These are phyloP conservation scores for Habroteleia sp. DNA, from an alignment of 2,888 invertebrate species.

Conservation along the genomic window DNA sequence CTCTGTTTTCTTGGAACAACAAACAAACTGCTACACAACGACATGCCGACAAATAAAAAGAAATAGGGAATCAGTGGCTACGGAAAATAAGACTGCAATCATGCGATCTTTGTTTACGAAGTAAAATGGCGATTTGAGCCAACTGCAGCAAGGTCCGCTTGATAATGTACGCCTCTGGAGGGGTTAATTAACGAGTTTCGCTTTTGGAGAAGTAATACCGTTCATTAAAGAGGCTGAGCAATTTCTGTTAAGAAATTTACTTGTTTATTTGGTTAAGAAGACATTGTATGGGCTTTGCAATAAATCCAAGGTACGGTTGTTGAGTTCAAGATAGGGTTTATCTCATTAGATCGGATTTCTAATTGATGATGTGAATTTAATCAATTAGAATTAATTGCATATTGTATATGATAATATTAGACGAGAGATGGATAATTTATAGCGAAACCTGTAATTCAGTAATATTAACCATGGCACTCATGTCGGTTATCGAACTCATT, in stretches of 20 bases:
- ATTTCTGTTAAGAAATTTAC: constrained; percentile 45
- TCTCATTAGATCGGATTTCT: constrained; percentile 36
- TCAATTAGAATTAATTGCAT: constrained; percentile 49
- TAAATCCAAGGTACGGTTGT: constrained; percentile 8
- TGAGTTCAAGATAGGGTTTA: constrained; percentile 15
- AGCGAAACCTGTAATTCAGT: constrained; percentile 18
- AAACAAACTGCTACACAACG: constrained; percentile 69
- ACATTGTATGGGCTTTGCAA: constrained; percentile 15
- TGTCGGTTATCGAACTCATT: constrained; percentile 15
- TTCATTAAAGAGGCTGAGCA: constrained; percentile 74
- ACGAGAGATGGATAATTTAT: constrained; percentile 12
- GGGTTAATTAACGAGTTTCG: constrained; percentile 80
- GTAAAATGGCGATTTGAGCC: constrained; percentile 78
- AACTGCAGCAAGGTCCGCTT: constrained; percentile 74
- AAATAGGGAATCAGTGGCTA: constrained; percentile 44
- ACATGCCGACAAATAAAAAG: constrained; percentile 32
- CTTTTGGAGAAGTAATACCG: constrained; percentile 77
- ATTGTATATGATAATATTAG: constrained; percentile 22
- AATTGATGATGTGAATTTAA: constrained; percentile 46
- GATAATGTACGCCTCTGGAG: constrained; percentile 75
- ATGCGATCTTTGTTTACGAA: constrained; percentile 70
- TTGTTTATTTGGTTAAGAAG: constrained; percentile 39
- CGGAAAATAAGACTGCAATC: constrained; percentile 68
- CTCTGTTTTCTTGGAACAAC: constrained; percentile 69
- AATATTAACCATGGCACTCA: constrained; percentile 19